Conservation (phyloP, 2,797 vertebrate species). For the Pygocentrus nattereri region DNA sequence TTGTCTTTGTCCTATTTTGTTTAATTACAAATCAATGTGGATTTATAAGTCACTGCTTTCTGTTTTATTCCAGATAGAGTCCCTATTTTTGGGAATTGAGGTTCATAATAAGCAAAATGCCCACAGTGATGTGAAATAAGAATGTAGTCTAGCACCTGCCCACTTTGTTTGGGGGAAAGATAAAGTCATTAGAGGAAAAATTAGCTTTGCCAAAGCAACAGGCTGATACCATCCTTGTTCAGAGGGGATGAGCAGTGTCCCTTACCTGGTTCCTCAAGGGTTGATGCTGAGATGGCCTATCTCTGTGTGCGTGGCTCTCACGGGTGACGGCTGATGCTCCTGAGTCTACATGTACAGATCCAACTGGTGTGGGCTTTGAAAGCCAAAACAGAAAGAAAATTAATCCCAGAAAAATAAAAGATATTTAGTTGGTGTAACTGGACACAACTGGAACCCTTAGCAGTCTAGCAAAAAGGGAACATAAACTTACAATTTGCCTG, state of each 20-base stretch:
- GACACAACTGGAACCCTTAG: background rate
- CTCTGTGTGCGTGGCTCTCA: constrained; percentile 92
- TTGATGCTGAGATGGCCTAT: constrained; percentile 89
- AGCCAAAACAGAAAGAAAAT: constrained; percentile 33
- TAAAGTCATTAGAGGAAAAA: background rate
- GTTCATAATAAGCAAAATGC: background rate
- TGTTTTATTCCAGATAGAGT: too few species aligned
- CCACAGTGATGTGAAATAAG: background rate
- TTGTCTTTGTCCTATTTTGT: too few species aligned
- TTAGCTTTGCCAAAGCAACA: constrained; percentile 9
- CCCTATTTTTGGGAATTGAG: background rate
- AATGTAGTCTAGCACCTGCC: background rate
- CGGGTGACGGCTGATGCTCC: constrained; percentile 91
- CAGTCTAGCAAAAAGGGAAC: background rate
- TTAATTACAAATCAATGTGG: too few species aligned
- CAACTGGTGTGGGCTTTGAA: constrained; percentile 93
- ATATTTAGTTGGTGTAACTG: background rate
- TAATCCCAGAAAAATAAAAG: background rate
- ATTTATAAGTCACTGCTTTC: too few species aligned
- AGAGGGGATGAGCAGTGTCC: background rate
- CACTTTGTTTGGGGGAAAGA: constrained; percentile 13
- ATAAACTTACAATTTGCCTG: constrained; percentile 93
- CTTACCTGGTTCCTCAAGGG: constrained; percentile 94
- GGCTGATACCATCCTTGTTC: background rate
- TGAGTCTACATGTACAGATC: constrained; percentile 94